Evolutionary conservation across 2,888 invertebrate species (phyloP).

Genomic region (Spilosoma lubricipeda): DNA sequence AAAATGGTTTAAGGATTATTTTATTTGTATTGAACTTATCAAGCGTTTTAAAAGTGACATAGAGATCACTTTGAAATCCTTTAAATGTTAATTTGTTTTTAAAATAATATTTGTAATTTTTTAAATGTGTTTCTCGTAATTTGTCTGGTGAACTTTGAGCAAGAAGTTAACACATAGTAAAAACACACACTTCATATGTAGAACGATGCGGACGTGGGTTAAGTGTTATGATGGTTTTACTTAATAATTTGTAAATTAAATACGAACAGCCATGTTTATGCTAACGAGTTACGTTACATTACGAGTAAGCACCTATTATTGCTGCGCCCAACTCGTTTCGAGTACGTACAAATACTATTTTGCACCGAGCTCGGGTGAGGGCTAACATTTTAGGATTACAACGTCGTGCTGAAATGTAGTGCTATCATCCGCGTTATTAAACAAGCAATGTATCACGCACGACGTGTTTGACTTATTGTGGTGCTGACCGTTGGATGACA

Average conservation of each 20-base stretch:
- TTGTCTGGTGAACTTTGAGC: background rate
- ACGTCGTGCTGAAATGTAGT: background rate
- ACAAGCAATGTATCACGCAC: background rate
- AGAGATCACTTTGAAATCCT: too few relatives aligned
- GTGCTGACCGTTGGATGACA: background rate
- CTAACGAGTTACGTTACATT: too few relatives aligned
- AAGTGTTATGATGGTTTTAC: too few relatives aligned
- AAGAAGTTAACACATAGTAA: background rate
- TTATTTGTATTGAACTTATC: too few relatives aligned
- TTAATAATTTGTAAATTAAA: background rate
- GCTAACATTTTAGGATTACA: background rate
- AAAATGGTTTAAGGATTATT: background rate
- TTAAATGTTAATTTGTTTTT: too few relatives aligned
- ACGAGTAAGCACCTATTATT: too few relatives aligned
- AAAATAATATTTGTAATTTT: too few relatives aligned
- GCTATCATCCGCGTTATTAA: background rate
- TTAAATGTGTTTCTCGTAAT: background rate
- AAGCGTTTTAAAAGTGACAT: too few relatives aligned
- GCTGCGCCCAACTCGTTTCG: background rate
- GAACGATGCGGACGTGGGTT: too few relatives aligned
- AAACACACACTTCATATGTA: too few relatives aligned
- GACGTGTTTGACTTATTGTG: background rate
- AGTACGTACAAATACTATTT: background rate
- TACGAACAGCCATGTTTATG: background rate
- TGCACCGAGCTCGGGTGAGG: background rate